A percentile compares a stretch with the other conserved stretches of the same genome.
Evolutionary conservation across 2,888 invertebrate species (phyloP).

Genomic region (Rhamnusium bicolor): DNA sequence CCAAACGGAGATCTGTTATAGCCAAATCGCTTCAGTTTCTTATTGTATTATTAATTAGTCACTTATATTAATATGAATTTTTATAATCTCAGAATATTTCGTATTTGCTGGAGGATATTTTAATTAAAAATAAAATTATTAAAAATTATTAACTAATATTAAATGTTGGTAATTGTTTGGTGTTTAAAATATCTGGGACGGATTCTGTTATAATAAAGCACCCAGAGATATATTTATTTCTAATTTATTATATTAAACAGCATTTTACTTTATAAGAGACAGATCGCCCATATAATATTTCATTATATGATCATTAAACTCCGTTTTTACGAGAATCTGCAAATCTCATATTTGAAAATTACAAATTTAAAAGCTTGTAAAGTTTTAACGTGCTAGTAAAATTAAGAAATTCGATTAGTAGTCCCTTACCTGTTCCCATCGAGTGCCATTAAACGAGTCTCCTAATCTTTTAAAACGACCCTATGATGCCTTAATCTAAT

Average conservation of each 20-base stretch:
- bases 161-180: too few species aligned
- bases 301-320: slow-evolving; percentile 38
- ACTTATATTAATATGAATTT: too few species aligned
- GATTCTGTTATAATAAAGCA: too few species aligned
- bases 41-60: too few species aligned
- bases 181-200: too few species aligned
- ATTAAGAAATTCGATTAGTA: slow-evolving; percentile 64
- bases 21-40: too few species aligned
- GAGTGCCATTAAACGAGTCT: slow-evolving; percentile 56
- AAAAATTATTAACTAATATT: too few species aligned
- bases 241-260: slow-evolving; percentile 6
- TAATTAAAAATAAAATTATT: too few species aligned
- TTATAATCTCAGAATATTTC: too few species aligned
- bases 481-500: slow-evolving; percentile 65
- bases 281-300: background rate
- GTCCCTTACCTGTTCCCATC: slow-evolving; percentile 62
- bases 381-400: slow-evolving; percentile 61
- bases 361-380: slow-evolving; percentile 56
- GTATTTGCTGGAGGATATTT: too few species aligned
- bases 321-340: slow-evolving; percentile 35
- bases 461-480: slow-evolving; percentile 64
- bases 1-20: too few species aligned
- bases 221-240: too few species aligned
- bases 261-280: slow-evolving; percentile 16
- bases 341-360: slow-evolving; percentile 54